Evolutionary conservation across 2,113 vertebrate species (phyloP).

Genomic region (Pyrgilauda ruficollis): DNA sequence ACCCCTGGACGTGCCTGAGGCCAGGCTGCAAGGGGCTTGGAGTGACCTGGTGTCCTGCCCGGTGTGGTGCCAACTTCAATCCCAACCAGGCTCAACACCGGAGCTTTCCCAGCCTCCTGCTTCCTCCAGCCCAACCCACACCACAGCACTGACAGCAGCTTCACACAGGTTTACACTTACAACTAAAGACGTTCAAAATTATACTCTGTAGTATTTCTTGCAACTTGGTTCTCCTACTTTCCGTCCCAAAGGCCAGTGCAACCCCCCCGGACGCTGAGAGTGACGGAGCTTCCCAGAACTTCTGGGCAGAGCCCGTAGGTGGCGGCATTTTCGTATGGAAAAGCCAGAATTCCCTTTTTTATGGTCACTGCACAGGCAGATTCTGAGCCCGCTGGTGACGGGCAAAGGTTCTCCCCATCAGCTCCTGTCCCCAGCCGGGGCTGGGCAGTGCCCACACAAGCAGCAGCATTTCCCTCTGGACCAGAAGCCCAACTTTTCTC

Average conservation of each 20-base stretch:
- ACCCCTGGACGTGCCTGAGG: background rate
- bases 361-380: background rate
- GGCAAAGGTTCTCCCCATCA: background rate
- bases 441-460: background rate
- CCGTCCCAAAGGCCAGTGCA: background rate
- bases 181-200: background rate
- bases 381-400: background rate
- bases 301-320: slow-evolving; percentile 21
- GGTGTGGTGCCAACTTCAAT: rapidly evolving
- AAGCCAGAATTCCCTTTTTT: background rate
- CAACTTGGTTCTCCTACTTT: background rate
- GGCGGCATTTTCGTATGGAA: background rate
- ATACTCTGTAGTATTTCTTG: background rate
- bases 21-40: background rate
- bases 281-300: background rate
- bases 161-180: background rate
- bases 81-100: background rate
- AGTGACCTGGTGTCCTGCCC: background rate
- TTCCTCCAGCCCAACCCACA: background rate
- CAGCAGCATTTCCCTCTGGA: background rate
- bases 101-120: background rate
- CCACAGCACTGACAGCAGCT: background rate
- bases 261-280: background rate
- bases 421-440: background rate
- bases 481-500: background rate